phyloP scores from a whole-genome alignment of 1,140 invertebrate species.

The Bradysia coprophila region DNA sequence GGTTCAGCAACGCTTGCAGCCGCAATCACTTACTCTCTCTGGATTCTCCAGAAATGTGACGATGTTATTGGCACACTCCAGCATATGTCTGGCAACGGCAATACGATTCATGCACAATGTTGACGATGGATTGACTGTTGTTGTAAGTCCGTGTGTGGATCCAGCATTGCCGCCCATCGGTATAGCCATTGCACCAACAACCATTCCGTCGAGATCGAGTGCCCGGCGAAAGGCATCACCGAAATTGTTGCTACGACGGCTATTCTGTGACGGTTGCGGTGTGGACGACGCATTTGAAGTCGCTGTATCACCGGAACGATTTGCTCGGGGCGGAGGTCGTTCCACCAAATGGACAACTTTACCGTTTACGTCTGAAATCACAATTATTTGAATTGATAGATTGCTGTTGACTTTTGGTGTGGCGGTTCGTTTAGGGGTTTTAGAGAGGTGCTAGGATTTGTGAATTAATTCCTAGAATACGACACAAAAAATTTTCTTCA shows the following conservation, averaged over 20 bases:
- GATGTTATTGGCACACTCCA: conserved; percentile 22
- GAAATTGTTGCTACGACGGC: conserved; percentile 17
- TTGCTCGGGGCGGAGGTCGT: conserved; percentile 39
- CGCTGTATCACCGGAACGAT: conserved; percentile 12
- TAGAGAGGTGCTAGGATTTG: no score
- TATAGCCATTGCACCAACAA: conserved; percentile 37
- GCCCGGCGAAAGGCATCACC: conserved; percentile 10
- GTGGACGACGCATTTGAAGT: conserved; percentile 21
- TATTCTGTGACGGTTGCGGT: conserved; percentile 12
- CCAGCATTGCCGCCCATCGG: conserved; percentile 11
- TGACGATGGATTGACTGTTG: conserved; percentile 7
- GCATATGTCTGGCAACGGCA: conserved; percentile 22
- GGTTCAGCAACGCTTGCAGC: no score
- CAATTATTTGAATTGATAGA: neutral
- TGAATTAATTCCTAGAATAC: no score
- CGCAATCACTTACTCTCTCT: conserved; percentile 8
- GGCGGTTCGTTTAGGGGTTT: no score
- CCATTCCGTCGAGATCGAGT: conserved; percentile 19
- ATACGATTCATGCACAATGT: conserved; percentile 24
- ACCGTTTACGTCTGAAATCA: conserved; percentile 64
- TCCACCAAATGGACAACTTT: conserved; percentile 92
- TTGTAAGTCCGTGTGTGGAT: conserved; percentile 10
- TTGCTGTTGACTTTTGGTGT: neutral
- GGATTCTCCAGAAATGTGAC: conserved; percentile 22
- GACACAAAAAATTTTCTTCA: no score